phyloP scores from a whole-genome alignment of 30 jellyfish, hydroid and myxozoan genomes.

The Catostylus mosaicus region DNA sequence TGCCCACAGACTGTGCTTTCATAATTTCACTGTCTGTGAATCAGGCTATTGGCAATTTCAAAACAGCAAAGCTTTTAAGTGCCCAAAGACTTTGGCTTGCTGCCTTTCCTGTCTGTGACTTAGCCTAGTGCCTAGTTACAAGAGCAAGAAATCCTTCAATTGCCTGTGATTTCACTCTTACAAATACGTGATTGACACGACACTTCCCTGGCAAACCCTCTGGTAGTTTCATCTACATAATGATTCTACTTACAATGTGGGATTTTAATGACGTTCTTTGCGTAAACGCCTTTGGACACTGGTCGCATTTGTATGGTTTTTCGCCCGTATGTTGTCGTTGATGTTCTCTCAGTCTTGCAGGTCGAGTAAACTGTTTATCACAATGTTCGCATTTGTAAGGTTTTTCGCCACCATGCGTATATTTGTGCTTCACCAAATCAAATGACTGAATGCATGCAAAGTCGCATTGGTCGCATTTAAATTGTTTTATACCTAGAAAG shows the following conservation, averaged over 20 bases:
- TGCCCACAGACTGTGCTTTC: no score
- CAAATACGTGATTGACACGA: no score
- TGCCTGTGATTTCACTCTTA: no score
- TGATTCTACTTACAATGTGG: constrained; percentile 80
- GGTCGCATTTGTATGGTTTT: constrained; percentile 85
- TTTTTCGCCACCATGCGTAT: constrained; percentile 95
- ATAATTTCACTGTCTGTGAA: no score
- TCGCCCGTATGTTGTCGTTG: constrained; percentile 95
- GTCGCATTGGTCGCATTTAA: constrained; percentile 97
- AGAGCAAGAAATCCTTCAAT: neutral
- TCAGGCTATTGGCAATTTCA: no score
- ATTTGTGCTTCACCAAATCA: constrained; percentile 94
- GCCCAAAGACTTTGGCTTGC: no score
- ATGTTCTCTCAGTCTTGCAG: constrained; percentile 94
- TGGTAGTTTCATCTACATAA: no score
- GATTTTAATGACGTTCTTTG: constrained; percentile 85
- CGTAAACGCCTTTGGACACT: constrained; percentile 89
- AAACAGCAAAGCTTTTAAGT: no score
- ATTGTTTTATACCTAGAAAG: constrained; percentile 82
- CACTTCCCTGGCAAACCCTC: no score
- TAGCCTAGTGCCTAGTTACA: neutral
- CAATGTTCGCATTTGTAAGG: constrained; percentile 94
- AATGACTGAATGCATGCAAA: constrained; percentile 97
- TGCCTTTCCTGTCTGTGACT: no score
- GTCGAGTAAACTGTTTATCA: constrained; percentile 91